These are phyloP conservation scores for Aspidiotus destructor DNA, from an alignment of 2,888 invertebrate genomes.

Conservation along the genomic window DNA sequence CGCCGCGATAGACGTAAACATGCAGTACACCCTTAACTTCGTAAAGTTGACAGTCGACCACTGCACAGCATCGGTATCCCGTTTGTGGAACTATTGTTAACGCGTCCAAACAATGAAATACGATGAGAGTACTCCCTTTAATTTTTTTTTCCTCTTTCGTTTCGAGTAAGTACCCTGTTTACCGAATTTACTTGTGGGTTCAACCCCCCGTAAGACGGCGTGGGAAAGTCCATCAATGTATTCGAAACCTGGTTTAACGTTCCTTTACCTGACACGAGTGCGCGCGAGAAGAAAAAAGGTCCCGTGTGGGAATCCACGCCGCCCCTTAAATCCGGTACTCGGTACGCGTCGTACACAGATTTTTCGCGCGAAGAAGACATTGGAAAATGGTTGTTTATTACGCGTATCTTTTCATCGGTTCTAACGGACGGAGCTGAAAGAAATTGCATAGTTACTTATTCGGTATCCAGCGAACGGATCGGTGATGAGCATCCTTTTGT, in stretches of 20 bases:
- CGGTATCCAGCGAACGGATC: neutral
- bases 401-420: constrained; percentile 30
- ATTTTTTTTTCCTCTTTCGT: constrained; percentile 19
- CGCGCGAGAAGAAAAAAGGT: constrained; percentile 18
- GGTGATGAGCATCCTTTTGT: neutral
- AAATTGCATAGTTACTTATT: constrained; percentile 21
- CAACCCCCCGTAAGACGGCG: constrained; percentile 27
- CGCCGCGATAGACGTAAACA: constrained; percentile 7
- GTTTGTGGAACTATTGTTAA: constrained; percentile 25
- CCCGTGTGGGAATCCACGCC: constrained; percentile 29
- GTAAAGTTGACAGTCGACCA: constrained; percentile 28
- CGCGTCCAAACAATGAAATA: constrained; percentile 24
- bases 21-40: constrained; percentile 30
- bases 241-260: constrained; percentile 27
- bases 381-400: constrained; percentile 25
- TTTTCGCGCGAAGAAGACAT: constrained; percentile 13
- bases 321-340: constrained; percentile 25
- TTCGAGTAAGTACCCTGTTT: constrained; percentile 29
- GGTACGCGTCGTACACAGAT: constrained; percentile 12
- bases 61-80: constrained; percentile 28
- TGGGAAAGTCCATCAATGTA: constrained; percentile 30
- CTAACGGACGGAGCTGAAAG: constrained; percentile 21
- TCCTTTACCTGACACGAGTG: constrained; percentile 30
- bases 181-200: constrained; percentile 28
- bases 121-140: constrained; percentile 14